phyloP scores from a whole-genome alignment of 2,888 invertebrate species.

The Stictocephala bisonia region DNA sequence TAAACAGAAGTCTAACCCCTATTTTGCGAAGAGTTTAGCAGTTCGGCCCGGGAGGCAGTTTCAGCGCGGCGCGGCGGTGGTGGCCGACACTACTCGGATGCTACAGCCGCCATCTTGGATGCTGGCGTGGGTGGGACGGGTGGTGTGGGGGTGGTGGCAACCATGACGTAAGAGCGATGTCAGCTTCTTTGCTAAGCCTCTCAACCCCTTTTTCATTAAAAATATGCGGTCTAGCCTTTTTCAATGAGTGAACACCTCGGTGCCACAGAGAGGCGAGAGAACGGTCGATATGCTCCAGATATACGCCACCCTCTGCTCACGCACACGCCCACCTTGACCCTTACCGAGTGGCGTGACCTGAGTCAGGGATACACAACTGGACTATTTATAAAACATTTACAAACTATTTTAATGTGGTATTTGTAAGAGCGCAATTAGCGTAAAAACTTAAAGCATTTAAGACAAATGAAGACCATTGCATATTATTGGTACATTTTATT shows the following conservation, averaged over 20 bases:
- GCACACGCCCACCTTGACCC: background rate
- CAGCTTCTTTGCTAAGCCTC: constrained; percentile 40
- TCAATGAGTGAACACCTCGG: constrained; percentile 2
- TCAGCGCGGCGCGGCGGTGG: constrained; percentile 27
- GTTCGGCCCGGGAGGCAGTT: constrained; percentile 35
- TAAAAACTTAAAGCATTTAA: too few species aligned
- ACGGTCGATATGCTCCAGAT: background rate
- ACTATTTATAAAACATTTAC: too few species aligned
- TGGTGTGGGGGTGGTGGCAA: constrained; percentile 32
- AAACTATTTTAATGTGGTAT: too few species aligned
- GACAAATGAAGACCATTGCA: too few species aligned
- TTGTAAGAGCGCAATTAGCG: too few species aligned
- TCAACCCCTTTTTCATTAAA: constrained; percentile 45
- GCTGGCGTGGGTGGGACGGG: constrained; percentile 36
- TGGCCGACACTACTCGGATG: constrained; percentile 45
- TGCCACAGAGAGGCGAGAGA: background rate
- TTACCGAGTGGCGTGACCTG: too few species aligned
- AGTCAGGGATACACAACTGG: too few species aligned
- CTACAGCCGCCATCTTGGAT: constrained; percentile 47
- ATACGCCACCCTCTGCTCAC: background rate
- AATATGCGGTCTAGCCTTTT: constrained; percentile 39
- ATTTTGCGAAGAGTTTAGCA: constrained; percentile 8
- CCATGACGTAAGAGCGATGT: constrained; percentile 45
- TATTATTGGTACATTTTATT: too few species aligned
- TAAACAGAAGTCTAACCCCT: constrained; percentile 31